Evolutionary conservation across 2,113 vertebrate genomes (phyloP).

Genomic region (Glaucidium brasilianum): DNA sequence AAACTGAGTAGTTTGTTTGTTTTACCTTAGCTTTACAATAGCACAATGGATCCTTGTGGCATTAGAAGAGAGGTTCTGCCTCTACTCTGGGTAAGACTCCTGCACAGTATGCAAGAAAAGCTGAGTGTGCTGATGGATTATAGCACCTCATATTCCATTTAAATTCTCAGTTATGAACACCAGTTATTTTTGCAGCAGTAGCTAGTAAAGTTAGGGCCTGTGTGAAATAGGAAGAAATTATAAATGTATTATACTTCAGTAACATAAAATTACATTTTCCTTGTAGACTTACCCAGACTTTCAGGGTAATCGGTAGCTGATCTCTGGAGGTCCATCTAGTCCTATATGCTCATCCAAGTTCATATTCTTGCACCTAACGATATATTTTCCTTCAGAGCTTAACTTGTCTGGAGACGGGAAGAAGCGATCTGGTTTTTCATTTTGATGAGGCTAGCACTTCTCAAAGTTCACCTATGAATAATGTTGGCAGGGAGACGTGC

Average conservation of each 20-base stretch:
- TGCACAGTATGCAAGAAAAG: background rate
- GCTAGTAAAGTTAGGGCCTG: constrained; percentile 7
- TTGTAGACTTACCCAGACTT: background rate
- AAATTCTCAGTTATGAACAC: constrained; percentile 12
- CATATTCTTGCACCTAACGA: background rate
- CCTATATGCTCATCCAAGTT: background rate
- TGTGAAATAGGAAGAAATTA: constrained; percentile 32
- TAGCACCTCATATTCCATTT: background rate
- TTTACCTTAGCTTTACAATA: background rate
- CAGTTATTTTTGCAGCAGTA: constrained; percentile 16
- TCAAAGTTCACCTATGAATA: constrained; percentile 49
- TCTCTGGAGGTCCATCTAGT: background rate
- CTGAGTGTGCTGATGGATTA: background rate
- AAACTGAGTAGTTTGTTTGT: background rate
- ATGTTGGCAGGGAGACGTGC: background rate
- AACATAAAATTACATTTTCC: constrained; percentile 24
- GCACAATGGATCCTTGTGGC: background rate
- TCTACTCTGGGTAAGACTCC: background rate
- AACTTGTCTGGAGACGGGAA: background rate
- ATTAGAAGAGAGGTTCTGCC: background rate
- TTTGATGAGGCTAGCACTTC: constrained; percentile 60
- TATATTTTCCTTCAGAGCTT: background rate
- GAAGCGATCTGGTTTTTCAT: background rate
- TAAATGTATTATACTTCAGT: constrained; percentile 20
- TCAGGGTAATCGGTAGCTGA: background rate